Evolutionary conservation across 2,888 invertebrate species (phyloP).

Genomic region (Liopterus haemorrhoidalis): DNA sequence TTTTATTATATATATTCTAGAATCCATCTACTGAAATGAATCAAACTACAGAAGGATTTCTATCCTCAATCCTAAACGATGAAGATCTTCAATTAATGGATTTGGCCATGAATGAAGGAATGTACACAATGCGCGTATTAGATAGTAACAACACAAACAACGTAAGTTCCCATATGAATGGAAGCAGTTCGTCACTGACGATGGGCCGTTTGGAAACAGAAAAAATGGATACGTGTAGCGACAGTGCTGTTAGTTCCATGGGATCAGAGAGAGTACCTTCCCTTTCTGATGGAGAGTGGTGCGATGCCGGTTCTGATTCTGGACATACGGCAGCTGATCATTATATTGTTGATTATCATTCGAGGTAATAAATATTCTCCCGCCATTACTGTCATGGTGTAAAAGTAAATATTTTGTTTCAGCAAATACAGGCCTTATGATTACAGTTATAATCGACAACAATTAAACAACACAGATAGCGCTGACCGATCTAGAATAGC

Average conservation of each 20-base stretch:
- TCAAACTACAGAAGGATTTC: constrained; percentile 76
- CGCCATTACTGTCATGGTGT: no score
- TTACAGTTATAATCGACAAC: constrained; percentile 57
- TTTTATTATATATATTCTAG: constrained; percentile 40
- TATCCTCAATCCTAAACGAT: constrained; percentile 81
- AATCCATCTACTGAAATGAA: constrained; percentile 61
- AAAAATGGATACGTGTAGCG: constrained; percentile 78
- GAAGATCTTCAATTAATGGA: constrained; percentile 88
- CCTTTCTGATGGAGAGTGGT: constrained; percentile 85
- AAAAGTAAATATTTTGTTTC: constrained; percentile 26
- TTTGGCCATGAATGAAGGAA: constrained; percentile 84
- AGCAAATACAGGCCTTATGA: constrained; percentile 71
- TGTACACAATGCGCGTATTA: constrained; percentile 83
- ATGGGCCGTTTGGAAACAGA: constrained; percentile 51
- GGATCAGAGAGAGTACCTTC: constrained; percentile 85
- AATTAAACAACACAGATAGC: constrained; percentile 42
- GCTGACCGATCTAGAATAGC: constrained; percentile 53
- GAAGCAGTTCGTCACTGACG: constrained; percentile 39
- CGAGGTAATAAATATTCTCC: no score
- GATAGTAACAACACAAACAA: constrained; percentile 55
- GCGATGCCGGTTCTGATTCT: constrained; percentile 79
- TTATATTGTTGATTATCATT: constrained; percentile 69
- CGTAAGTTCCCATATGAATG: constrained; percentile 42
- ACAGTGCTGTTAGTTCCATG: constrained; percentile 90
- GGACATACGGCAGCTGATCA: constrained; percentile 58